These are phyloP conservation scores for Rhinatrema bivittatum DNA, from an alignment of 2,797 vertebrate species.

Conservation along the genomic window DNA sequence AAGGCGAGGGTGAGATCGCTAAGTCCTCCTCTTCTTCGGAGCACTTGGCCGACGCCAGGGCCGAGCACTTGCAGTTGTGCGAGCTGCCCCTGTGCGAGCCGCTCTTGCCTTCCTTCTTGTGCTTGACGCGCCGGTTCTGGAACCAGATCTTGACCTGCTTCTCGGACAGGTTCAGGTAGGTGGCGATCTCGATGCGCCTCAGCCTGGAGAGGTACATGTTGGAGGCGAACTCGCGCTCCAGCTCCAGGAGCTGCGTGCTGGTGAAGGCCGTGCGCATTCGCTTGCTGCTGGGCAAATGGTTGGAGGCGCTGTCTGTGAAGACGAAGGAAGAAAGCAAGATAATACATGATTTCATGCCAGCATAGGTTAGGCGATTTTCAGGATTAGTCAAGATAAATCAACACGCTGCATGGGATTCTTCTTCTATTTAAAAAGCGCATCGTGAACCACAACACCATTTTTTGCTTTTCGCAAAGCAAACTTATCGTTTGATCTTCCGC, in stretches of 20 bases:
- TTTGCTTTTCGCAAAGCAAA: no score
- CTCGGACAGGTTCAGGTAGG: conserved; percentile 96
- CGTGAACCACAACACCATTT: no score
- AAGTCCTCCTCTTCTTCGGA: conserved; percentile 84
- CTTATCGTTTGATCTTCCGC: no score
- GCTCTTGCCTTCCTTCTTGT: conserved; percentile 96
- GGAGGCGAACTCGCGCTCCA: conserved; percentile 94
- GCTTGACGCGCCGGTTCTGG: conserved; percentile 96
- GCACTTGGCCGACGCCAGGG: conserved; percentile 77
- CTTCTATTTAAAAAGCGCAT: no score
- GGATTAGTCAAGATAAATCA: no score
- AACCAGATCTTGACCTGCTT: conserved; percentile 99
- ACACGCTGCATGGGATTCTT: no score
- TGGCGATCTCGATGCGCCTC: conserved; percentile 95
- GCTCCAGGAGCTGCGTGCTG: conserved; percentile 93
- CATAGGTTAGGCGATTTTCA: no score
- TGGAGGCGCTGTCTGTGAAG: conserved; percentile 73
- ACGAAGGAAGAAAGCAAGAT: no score
- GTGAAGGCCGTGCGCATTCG: conserved; percentile 98
- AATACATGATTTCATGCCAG: no score
- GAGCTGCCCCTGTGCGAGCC: conserved; percentile 64
- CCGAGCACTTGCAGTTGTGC: conserved; percentile 86
- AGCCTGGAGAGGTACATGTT: conserved; percentile 98
- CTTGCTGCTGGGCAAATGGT: conserved; percentile 92
- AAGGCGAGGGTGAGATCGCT: conserved; percentile 85